phyloP scores from a whole-genome alignment of 2,888 invertebrate species.

The Habroteleia sp. region DNA sequence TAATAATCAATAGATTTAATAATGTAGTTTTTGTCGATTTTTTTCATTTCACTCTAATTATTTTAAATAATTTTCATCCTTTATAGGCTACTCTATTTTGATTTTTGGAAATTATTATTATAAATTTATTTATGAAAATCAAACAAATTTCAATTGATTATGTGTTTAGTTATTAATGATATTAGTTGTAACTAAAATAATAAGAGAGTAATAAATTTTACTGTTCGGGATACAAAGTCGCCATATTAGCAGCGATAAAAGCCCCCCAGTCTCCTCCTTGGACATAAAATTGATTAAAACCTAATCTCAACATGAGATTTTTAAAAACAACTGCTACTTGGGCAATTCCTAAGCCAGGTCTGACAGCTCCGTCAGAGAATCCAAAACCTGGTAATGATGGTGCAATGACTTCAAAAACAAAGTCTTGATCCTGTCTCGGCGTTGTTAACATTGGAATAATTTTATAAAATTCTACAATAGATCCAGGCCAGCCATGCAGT shows the following conservation, averaged over 20 bases:
- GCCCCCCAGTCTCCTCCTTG: constrained; percentile 94
- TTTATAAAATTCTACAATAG: constrained; percentile 91
- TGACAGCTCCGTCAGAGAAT: constrained; percentile 83
- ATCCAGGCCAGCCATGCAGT: constrained; percentile 95
- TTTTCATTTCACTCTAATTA: no score
- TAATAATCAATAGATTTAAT: no score
- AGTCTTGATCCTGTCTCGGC: constrained; percentile 82
- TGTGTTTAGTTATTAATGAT: no score
- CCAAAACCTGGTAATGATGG: constrained; percentile 81
- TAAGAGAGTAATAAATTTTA: no score
- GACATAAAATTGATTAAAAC: constrained; percentile 85
- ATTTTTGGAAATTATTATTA: no score
- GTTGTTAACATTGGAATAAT: constrained; percentile 87
- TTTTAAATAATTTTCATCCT: no score
- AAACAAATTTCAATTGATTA: not conserved
- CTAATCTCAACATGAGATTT: constrained; percentile 87
- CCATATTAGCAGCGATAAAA: constrained; percentile 84
- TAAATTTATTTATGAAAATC: no score
- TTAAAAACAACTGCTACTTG: constrained; percentile 84
- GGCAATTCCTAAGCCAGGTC: constrained; percentile 84
- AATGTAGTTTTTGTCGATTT: no score
- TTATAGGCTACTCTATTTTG: no score
- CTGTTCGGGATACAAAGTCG: constrained; percentile 85
- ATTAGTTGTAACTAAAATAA: no score
- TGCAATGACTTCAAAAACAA: constrained; percentile 86